Conservation (phyloP, 2,888 invertebrate species). For the Mechanitis messenoides region DNA sequence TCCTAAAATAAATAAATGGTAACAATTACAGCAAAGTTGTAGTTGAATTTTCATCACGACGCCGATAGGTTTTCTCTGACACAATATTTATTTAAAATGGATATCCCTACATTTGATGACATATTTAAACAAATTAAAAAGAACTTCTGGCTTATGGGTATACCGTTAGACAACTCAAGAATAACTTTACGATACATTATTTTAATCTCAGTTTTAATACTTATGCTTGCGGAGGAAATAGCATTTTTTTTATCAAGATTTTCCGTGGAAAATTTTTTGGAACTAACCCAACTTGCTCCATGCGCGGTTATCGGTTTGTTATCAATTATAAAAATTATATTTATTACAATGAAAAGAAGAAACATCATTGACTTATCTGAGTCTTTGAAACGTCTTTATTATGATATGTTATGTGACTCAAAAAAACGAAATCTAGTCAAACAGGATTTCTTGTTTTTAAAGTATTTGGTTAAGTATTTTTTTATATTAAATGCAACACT, state of each 20-base stretch:
- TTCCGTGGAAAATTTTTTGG: conserved; percentile 49
- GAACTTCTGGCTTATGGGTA: conserved; percentile 48
- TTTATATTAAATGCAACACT: conserved; percentile 51
- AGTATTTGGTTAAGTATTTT: conserved; percentile 49
- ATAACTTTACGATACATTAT: conserved; percentile 39
- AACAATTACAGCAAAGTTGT: not conserved
- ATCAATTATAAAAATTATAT: conserved; percentile 43
- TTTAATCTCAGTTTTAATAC: conserved; percentile 29
- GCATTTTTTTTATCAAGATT: conserved; percentile 46
- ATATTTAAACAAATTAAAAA: conserved; percentile 47
- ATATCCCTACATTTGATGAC: conserved; percentile 44
- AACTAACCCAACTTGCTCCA: conserved; percentile 51
- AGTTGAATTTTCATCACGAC: conserved; percentile 15
- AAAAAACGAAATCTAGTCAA: conserved; percentile 38
- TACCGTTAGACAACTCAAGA: conserved; percentile 39
- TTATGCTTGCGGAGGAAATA: conserved; percentile 41
- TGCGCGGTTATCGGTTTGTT: conserved; percentile 47
- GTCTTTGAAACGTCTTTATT: conserved; percentile 39
- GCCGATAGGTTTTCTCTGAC: conserved; percentile 2
- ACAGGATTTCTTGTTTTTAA: conserved; percentile 41
- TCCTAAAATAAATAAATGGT: conserved; percentile 8
- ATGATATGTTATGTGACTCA: conserved; percentile 36
- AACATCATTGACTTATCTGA: conserved; percentile 43
- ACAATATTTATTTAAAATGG: conserved; percentile 23
- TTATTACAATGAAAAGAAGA: conserved; percentile 30